Percentiles rank a stretch among this genome's conserved stretches.
Evolutionary conservation across 2,113 vertebrate species (phyloP).

Genomic region (Phalacrocorax aristotelis): DNA sequence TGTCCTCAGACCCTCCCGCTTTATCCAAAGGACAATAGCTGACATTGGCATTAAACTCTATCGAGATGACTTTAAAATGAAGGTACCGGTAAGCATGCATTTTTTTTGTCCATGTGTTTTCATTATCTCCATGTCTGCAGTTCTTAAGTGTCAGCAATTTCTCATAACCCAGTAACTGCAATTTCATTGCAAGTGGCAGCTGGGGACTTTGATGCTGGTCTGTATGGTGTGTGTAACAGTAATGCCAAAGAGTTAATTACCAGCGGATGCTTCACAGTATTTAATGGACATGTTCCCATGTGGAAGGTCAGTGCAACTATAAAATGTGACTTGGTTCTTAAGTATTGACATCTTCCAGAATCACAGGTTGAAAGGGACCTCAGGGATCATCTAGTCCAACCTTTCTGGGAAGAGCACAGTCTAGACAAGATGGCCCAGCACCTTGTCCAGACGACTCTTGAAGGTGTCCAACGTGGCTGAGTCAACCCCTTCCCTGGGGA

Average conservation of each 20-base stretch:
- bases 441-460: too few relatives aligned
- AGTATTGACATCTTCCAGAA: not conserved
- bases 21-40: conserved; percentile 89
- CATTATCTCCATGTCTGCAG: not conserved
- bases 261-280: not conserved
- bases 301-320: not conserved
- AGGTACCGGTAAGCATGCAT: conserved; percentile 90
- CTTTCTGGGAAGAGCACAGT: too few relatives aligned
- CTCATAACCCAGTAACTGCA: not conserved
- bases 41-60: conserved; percentile 92
- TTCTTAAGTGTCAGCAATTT: not conserved
- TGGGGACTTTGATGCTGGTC: not conserved
- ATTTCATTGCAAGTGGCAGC: not conserved
- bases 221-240: not conserved
- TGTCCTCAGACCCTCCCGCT: conserved; percentile 87
- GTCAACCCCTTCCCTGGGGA: too few relatives aligned
- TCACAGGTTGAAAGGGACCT: too few relatives aligned
- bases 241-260: not conserved
- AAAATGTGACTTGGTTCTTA: not conserved
- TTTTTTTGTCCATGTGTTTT: conserved; percentile 13
- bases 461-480: too few relatives aligned
- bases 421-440: too few relatives aligned
- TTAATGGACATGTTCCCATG: not conserved
- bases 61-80: conserved; percentile 96
- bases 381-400: too few relatives aligned